A percentile compares a stretch with the other conserved stretches of the same genome.
Conservation (phyloP, 2,113 vertebrate species). For the Spermophilus dauricus region DNA sequence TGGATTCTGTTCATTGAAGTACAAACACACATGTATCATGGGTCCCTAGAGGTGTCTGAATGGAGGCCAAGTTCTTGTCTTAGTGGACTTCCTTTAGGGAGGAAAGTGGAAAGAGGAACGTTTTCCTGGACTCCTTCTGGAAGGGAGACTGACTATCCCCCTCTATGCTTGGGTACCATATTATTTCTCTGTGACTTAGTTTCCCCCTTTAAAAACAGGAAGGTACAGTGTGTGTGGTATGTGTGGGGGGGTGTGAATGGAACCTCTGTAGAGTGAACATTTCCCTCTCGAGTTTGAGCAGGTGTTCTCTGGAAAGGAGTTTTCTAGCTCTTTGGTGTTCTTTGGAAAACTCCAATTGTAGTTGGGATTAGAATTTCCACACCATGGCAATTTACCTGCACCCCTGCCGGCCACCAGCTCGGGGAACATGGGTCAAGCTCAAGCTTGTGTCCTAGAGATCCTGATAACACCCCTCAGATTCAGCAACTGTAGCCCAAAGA, state of each 20-base stretch:
- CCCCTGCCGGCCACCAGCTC: background rate
- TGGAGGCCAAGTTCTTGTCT: background rate
- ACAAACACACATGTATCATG: background rate
- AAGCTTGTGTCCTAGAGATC: background rate
- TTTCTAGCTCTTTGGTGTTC: background rate
- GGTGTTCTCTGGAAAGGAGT: background rate
- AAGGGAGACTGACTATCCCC: background rate
- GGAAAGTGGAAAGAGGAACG: background rate
- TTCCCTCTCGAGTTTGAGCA: background rate
- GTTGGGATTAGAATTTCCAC: background rate
- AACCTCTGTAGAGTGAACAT: background rate
- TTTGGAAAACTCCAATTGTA: background rate
- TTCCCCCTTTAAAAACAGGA: background rate
- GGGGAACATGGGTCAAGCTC: background rate
- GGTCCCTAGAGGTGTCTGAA: background rate
- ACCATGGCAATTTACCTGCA: background rate
- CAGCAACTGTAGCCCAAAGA: background rate
- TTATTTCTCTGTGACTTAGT: background rate
- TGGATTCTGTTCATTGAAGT: background rate
- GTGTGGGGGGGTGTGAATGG: background rate
- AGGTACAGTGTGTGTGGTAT: background rate
- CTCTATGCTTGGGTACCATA: background rate
- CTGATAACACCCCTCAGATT: background rate
- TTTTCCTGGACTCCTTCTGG: background rate
- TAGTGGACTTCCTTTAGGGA: background rate